These are phyloP conservation scores for Carcharodon carcharias DNA, from an alignment of 2,797 vertebrate genomes.

Conservation along the genomic window DNA sequence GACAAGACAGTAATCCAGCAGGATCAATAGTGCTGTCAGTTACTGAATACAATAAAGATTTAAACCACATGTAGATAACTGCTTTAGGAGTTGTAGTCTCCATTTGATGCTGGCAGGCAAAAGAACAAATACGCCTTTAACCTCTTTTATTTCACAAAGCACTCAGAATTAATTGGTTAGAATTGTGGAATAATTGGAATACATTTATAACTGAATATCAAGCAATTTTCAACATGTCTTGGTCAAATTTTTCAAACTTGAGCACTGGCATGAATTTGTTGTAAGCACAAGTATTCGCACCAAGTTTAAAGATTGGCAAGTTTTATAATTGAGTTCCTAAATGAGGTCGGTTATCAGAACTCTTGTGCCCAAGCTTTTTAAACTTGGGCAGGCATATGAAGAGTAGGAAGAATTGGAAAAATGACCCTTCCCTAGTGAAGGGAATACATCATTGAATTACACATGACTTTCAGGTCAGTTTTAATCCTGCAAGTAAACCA, in stretches of 20 bases:
- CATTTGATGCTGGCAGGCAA: neutral
- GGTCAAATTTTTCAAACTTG: too few relatives aligned
- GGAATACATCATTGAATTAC: neutral
- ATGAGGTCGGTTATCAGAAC: too few relatives aligned
- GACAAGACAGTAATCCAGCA: neutral
- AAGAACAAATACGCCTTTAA: neutral
- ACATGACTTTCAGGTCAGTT: neutral
- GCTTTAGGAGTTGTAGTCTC: neutral
- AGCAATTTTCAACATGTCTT: too few relatives aligned
- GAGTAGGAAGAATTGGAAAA: neutral
- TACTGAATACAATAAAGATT: neutral
- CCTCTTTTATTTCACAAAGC: neutral
- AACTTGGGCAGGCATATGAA: too few relatives aligned
- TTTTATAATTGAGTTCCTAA: too few relatives aligned
- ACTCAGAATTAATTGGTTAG: too few relatives aligned
- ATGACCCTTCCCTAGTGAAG: neutral
- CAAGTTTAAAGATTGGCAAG: too few relatives aligned
- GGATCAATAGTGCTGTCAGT: neutral
- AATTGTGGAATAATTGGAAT: too few relatives aligned
- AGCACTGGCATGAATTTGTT: too few relatives aligned
- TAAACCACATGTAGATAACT: neutral
- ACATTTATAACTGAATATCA: too few relatives aligned
- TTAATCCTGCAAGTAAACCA: neutral
- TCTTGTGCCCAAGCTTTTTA: too few relatives aligned
- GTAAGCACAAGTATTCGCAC: too few relatives aligned